Evolutionary conservation across 1,140 invertebrate genomes (phyloP), one percentile per base, ranked within the genome.

Genomic region (Pseudomyrmex sp.): DNA sequence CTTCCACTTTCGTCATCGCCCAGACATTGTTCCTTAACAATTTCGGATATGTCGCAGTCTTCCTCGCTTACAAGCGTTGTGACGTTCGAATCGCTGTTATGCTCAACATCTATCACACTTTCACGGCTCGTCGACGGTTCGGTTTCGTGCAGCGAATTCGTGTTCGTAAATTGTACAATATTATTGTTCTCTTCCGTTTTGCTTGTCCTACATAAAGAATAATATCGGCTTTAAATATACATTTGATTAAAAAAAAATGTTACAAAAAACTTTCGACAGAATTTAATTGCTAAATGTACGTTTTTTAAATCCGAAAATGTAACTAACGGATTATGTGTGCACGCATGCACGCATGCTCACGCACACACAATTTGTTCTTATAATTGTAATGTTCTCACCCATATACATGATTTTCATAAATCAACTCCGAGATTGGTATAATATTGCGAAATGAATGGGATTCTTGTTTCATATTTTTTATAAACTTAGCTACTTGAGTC

Each of bases 381-480:
- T 58, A 3, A 3, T 54, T 58, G 46, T 46, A 20, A 65, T 61
- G 20, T 77, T 61, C 59, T 84, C 26, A 88, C 79, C 82, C 20
- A 66, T 84, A 73, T 9, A 13, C 7, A 0, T 26, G 26, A 18
- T 85, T 35, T 59, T 85, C 50, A 54, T 88, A 91, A 72, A 62
- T 73, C 2, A 92, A 90, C 20, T 1, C 56, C 46, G 76, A 61
- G 1, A 46, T 85, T n/a, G 93, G 79, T 9, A 1, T 76, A 59
- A 93, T 91, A 1, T 89, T 62, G 5, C 72, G 44, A 20, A 92
- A 93, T 5, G 84, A 73, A 52, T 93, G 92, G 13, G 87, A 87
- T 2, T 35, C 35, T 0, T 89, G 89, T 12, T 84, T 83, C 0
- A 87, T 75, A 88, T 91, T 91, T 52, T 90, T 61, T n/a, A 93